phyloP scores from a whole-genome alignment of 1,140 invertebrate species.

The Aphelenchoides fujianensis region DNA sequence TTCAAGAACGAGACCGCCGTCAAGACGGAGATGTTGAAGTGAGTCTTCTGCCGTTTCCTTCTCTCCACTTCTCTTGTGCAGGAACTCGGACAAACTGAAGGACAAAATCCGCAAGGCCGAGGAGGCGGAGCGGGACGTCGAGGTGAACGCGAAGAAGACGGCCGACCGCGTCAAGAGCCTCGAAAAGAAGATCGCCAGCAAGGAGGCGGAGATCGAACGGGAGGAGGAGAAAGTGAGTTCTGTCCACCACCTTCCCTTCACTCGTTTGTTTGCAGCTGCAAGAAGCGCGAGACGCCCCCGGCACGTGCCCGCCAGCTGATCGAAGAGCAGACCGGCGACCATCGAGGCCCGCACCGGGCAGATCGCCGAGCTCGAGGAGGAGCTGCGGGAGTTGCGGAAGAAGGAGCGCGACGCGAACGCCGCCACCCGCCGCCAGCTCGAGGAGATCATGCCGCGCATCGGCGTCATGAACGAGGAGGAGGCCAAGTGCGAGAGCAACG shows the following conservation, averaged over 20 bases:
- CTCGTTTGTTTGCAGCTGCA: slow-evolving; percentile 27
- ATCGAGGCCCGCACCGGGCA: slow-evolving; percentile 34
- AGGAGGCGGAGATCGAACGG: too few relatives aligned
- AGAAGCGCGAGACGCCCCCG: slow-evolving; percentile 30
- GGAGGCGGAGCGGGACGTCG: too few relatives aligned
- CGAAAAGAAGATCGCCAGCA: slow-evolving; percentile 34
- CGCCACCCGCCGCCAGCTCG: not conserved
- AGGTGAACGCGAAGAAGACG: too few relatives aligned
- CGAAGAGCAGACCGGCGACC: slow-evolving; percentile 18
- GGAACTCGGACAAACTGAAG: slow-evolving; percentile 21
- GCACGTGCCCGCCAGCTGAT: slow-evolving; percentile 30
- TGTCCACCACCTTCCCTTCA: too few relatives aligned
- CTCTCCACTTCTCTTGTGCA: too few relatives aligned
- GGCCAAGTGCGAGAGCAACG: too few relatives aligned
- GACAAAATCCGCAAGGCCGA: slow-evolving; percentile 26
- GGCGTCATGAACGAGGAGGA: too few relatives aligned
- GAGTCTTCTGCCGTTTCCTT: too few relatives aligned
- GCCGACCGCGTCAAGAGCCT: too few relatives aligned
- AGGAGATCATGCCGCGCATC: not conserved
- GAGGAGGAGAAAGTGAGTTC: not conserved
- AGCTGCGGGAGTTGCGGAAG: slow-evolving; percentile 64
- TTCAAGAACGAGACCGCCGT: not conserved
- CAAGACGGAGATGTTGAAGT: slow-evolving; percentile 17
- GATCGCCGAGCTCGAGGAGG: slow-evolving; percentile 33
- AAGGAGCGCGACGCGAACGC: slow-evolving; percentile 65